A percentile compares a stretch with the other conserved stretches of the same genome.
Conservation (phyloP, 2,113 vertebrate species). For the Sinocyclocheilus maitianheensis region DNA sequence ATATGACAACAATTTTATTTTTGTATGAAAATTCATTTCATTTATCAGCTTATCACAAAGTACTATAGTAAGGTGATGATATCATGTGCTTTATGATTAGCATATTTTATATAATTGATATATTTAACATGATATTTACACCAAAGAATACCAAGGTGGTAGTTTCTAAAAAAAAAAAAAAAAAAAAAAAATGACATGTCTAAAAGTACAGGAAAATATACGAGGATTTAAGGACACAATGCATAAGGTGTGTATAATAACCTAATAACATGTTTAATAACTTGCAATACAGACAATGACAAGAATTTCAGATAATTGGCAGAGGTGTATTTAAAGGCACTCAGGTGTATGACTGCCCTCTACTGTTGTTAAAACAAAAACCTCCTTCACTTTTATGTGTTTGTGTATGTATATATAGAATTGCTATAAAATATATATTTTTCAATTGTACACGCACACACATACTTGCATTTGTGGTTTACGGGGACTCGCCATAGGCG, state of each 20-base stretch:
- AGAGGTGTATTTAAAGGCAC: not conserved
- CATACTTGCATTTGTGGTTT: no score
- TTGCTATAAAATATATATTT: not conserved
- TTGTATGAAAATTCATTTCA: not conserved
- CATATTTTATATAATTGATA: no score
- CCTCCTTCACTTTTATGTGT: no score
- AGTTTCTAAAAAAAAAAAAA: not conserved
- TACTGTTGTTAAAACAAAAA: slow-evolving; percentile 46
- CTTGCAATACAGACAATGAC: not conserved
- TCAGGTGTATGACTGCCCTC: slow-evolving; percentile 49
- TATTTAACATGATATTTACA: not conserved
- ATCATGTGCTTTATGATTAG: not conserved
- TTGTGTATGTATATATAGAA: no score
- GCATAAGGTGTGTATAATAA: not conserved
- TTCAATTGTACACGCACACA: no score
- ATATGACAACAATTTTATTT: not conserved
- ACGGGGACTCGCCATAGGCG: no score
- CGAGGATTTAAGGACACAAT: not conserved
- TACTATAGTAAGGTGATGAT: not conserved
- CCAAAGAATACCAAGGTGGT: not conserved
- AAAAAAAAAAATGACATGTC: not conserved
- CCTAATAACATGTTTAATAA: not conserved
- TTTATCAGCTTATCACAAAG: not conserved
- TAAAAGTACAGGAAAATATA: not conserved
- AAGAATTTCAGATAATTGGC: not conserved